phyloP scores from a whole-genome alignment of 2,888 invertebrate genomes.

The Rutpela maculata region DNA sequence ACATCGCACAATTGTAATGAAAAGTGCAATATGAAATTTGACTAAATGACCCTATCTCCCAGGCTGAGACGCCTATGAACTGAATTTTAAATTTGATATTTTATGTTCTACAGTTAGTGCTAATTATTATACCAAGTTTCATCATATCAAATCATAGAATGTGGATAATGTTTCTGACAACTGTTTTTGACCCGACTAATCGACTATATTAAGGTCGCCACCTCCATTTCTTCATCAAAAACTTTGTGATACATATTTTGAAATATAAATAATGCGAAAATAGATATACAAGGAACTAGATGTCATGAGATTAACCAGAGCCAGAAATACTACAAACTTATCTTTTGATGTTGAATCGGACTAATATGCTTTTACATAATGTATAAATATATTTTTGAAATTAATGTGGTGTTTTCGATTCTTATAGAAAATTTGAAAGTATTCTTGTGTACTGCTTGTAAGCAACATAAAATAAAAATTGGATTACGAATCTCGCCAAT shows the following conservation, averaged over 20 bases:
- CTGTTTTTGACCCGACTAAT: no score
- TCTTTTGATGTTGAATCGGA: constrained; percentile 12
- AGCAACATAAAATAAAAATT: not conserved
- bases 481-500: not conserved
- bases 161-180: no score
- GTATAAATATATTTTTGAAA: constrained; percentile 19
- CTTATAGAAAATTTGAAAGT: not conserved
- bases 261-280: constrained; percentile 22
- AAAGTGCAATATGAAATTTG: no score
- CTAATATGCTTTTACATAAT: constrained; percentile 19
- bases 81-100: no score
- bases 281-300: constrained; percentile 13
- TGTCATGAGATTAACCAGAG: constrained; percentile 19
- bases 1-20: no score
- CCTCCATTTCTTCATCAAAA: not conserved
- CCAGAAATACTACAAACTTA: constrained; percentile 11
- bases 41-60: no score
- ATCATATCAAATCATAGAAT: no score
- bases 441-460: constrained; percentile 18
- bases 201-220: constrained; percentile 8
- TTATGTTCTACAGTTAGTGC: no score
- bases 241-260: not conserved
- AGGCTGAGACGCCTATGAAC: no score
- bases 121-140: no score
- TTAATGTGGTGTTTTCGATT: constrained; percentile 8